These are phyloP conservation scores for Erpobdella octoculata DNA, from an alignment of 2,888 invertebrate species.

Conservation along the genomic window DNA sequence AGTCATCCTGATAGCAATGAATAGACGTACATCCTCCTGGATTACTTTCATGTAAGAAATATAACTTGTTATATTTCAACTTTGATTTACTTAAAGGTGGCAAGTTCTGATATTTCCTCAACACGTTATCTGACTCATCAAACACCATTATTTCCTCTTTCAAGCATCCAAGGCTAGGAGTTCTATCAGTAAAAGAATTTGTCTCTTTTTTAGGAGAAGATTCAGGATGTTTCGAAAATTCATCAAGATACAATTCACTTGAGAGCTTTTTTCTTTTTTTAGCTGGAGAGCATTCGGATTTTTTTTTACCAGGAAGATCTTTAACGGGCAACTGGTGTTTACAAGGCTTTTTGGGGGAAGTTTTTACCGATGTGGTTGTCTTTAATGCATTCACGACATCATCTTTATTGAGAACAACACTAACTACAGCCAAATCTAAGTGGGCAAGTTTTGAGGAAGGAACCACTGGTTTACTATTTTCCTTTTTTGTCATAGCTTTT, in stretches of 20 bases:
- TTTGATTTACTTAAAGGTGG: conserved; percentile 1
- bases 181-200: too few species aligned
- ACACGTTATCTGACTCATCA: neutral
- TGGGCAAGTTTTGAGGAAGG: neutral
- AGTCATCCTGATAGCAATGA: conserved; percentile 82
- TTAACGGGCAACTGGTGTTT: too few species aligned
- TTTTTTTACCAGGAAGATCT: too few species aligned
- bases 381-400: neutral
- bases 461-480: neutral
- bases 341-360: too few species aligned
- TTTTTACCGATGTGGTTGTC: too few species aligned
- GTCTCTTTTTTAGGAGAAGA: too few species aligned
- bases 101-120: neutral
- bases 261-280: neutral
- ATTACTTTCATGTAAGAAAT: conserved; percentile 81
- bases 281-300: neutral
- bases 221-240: too few species aligned
- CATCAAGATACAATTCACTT: neutral
- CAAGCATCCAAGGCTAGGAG: too few species aligned
- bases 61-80: conserved; percentile 48
- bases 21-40: conserved; percentile 89
- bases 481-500: conserved; percentile 3
- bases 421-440: conserved; percentile 1
- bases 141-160: neutral
- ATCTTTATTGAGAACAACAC: neutral